phyloP scores from a whole-genome alignment of 2,888 invertebrate genomes.

The Apomyelois bistriatella region DNA sequence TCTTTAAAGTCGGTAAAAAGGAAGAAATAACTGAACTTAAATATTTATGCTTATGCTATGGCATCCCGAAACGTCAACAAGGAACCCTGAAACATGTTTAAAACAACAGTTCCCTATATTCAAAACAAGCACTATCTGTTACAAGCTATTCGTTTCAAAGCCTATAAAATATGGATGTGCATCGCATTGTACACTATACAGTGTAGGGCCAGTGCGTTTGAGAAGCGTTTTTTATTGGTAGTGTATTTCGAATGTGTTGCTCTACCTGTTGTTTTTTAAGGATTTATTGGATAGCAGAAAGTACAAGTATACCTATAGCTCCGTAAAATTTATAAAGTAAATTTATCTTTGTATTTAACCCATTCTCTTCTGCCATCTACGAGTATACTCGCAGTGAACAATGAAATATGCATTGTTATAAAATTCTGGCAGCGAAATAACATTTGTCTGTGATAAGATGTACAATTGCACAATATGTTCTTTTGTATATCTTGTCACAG shows the following conservation, averaged over 20 bases:
- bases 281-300: not conserved
- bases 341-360: too few species aligned
- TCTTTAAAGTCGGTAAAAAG: too few species aligned
- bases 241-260: not conserved
- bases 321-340: too few species aligned
- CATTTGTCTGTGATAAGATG: too few species aligned
- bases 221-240: not conserved
- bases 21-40: too few species aligned
- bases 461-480: too few species aligned
- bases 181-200: not conserved
- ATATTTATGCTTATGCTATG: not conserved
- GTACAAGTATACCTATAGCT: too few species aligned
- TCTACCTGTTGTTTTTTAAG: not conserved
- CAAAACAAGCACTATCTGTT: conserved; percentile 1
- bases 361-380: too few species aligned
- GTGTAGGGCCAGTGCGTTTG: conserved; percentile 1
- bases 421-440: too few species aligned
- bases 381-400: too few species aligned
- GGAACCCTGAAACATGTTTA: not conserved
- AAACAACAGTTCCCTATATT: not conserved
- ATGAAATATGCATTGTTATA: too few species aligned
- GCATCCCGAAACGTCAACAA: not conserved
- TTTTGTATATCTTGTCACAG: too few species aligned
- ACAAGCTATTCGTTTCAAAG: conserved; percentile 6
- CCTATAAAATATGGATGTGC: conserved; percentile 8